Base-by-base conservation (phyloP, 2,113 vertebrate species). In the Dermatemys mawii region DNA sequence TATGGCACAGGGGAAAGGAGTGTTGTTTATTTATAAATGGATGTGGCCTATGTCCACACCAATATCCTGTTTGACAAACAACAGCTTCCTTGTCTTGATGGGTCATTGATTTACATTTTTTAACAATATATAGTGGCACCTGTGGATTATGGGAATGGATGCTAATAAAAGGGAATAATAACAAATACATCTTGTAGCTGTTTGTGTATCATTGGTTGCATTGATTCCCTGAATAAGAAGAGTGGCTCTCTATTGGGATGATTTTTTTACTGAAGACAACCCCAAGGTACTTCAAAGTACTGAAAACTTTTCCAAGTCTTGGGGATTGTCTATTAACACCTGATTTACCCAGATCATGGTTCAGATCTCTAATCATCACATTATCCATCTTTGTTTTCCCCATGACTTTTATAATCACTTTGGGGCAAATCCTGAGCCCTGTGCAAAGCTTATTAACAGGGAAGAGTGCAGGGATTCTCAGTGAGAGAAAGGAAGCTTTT, bases 361-460 rank as follows among this genome's bases (percentile, higher is more conserved):
- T n/a, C n/a, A n/a, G n/a, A 32, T n/a, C n/a, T 41, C 19, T n/a
- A 21, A 17, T 44, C 17, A 17, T 19, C n/a, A 6, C 29, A 0
- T 1, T 26, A 21, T 38, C 8, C 3, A 5, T 70, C 49, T 82
- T 89, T 8, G 29, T 32, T 3, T 4, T 54, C 38, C n/a, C 9
- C 21, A 6, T 24, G 9, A 41, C 24, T 73, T 73, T 73, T 41
- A 73, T 10, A 73, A 32, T n/a, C 60, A 54, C 80, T 35, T 55
- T 26, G 50, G 51, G 84, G 16, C 6, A 16, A 78, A n/a, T 38
- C 11, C 16, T 70, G 88, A 32, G 16, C 60, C 16, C 50, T 48
- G 11, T 26, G 10, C 24, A 10, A 82, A 35, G 32, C 49, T 75
- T 2, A 86, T 55, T 11, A 80, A 35, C 49, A 41, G 2, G 21